Evolutionary conservation across 37 sponge, comb jelly and placozoan genomes (phyloP).

Genomic region (Axinella damicornis): DNA sequence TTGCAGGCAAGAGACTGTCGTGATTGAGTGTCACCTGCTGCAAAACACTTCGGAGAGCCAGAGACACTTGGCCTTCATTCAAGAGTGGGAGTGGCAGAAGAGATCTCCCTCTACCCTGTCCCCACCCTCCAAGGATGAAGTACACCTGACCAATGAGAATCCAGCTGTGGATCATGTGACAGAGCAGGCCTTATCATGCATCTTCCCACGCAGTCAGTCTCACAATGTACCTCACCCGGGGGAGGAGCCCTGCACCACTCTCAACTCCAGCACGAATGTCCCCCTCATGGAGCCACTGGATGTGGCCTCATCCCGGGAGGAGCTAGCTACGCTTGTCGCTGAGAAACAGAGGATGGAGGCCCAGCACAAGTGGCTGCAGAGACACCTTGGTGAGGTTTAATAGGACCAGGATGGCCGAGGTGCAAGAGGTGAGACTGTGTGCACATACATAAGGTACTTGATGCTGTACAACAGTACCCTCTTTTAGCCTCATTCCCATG

Average conservation of each 20-base stretch:
- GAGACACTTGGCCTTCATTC: constrained; percentile 36
- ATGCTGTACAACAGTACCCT: no score
- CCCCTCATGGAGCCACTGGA: constrained; percentile 4
- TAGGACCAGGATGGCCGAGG: constrained; percentile 24
- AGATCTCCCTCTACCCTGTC: background rate
- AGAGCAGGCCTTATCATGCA: no score
- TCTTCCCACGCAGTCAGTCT: no score
- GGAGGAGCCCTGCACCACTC: no score
- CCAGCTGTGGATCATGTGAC: no score
- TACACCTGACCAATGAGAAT: no score
- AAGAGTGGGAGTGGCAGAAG: constrained; percentile 23
- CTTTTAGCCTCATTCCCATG: no score
- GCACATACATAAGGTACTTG: no score
- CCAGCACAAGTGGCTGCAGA: constrained; percentile 43
- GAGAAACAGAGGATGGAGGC: constrained; percentile 52
- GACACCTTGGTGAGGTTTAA: constrained; percentile 24
- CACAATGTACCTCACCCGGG: no score
- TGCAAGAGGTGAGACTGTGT: constrained; percentile 45
- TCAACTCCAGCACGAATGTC: background rate
- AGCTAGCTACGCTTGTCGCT: constrained; percentile 31
- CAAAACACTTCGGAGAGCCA: constrained; percentile 61
- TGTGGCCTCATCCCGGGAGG: constrained; percentile 23
- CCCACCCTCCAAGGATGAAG: no score
- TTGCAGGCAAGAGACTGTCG: constrained; percentile 48
- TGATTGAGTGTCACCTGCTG: constrained; percentile 28